phyloP scores from a whole-genome alignment of 2,113 vertebrate genomes.

The human region GRCh38 chr12:79077501-79078000 shows the following conservation, averaged over 20 bases:
- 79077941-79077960: constrained; percentile 41
- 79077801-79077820: neutral
- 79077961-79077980: constrained; percentile 43
- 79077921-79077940: constrained; percentile 10
- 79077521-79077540: neutral
- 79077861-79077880: neutral
- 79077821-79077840: neutral
- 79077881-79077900: neutral
- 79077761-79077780: constrained; percentile 4
- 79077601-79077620: neutral
- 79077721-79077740: neutral
- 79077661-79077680: neutral
- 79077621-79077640: neutral
- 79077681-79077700: neutral
- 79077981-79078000: constrained; percentile 19
- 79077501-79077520: neutral
- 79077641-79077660: neutral
- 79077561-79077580: neutral
- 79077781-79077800: neutral
- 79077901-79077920: neutral
- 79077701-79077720: neutral
- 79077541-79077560: neutral
- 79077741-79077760: neutral
- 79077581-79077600: neutral
- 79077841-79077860: constrained; percentile 10